A percentile compares a stretch with the other conserved stretches of the same genome.
These are phyloP conservation scores for Chrysochloris asiatica DNA, from an alignment of 2,113 vertebrate species.

Conservation along the genomic window DNA sequence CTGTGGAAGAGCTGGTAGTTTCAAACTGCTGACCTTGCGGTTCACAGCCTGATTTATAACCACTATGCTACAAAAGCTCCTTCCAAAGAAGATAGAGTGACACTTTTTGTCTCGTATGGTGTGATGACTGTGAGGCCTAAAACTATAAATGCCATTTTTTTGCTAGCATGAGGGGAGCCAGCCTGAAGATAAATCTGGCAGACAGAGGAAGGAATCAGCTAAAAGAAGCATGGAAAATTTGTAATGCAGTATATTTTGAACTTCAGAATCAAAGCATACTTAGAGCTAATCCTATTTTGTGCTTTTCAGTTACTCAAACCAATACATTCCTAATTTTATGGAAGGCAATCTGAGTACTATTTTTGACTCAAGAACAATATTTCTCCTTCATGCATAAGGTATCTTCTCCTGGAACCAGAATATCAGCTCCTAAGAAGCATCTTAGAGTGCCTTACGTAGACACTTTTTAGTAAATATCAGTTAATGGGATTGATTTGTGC, in stretches of 20 bases:
- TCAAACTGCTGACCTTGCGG: no score
- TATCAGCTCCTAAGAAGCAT: neutral
- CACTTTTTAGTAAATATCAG: neutral
- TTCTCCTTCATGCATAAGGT: neutral
- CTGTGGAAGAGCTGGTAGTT: no score
- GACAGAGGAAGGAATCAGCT: neutral
- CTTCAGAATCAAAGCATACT: neutral
- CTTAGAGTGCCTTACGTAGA: neutral
- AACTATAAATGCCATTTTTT: conserved; percentile 3
- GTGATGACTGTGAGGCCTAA: neutral
- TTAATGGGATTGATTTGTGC: conserved; percentile 40
- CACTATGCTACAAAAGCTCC: no score
- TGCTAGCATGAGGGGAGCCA: neutral
- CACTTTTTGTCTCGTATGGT: neutral
- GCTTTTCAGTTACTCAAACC: conserved; percentile 17
- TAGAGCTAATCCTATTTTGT: conserved; percentile 38
- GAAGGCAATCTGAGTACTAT: conserved; percentile 10
- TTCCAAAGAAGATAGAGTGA: no score
- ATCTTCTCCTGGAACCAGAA: conserved; percentile 16
- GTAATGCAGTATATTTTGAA: conserved; percentile 1
- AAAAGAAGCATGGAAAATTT: neutral
- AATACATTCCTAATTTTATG: conserved; percentile 40
- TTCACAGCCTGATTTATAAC: no score
- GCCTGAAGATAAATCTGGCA: conserved; percentile 1
- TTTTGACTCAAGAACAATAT: conserved; percentile 26